Evolutionary conservation across 1,140 invertebrate species (phyloP).

Genomic region (Drosophila biarmipes): DNA sequence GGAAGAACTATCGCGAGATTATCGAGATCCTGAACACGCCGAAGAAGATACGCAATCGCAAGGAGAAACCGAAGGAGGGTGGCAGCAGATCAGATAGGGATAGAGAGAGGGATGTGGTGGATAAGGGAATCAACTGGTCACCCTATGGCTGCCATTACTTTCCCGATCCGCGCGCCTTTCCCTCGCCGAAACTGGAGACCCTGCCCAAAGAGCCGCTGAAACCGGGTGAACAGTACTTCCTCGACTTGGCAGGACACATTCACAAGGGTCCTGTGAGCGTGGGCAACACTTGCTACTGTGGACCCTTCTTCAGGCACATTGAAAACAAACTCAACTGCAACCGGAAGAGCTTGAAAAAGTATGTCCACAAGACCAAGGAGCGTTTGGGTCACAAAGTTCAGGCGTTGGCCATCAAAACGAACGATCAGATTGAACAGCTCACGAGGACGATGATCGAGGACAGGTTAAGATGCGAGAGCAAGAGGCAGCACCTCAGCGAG

Average conservation of each 20-base stretch:
- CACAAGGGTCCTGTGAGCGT: constrained; percentile 96
- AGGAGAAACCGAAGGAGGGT: constrained; percentile 55
- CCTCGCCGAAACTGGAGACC: constrained; percentile 92
- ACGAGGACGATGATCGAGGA: constrained; percentile 88
- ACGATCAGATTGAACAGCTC: constrained; percentile 90
- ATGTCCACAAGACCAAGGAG: constrained; percentile 92
- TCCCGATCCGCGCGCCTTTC: constrained; percentile 92
- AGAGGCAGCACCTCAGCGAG: constrained; percentile 88
- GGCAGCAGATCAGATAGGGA: constrained; percentile 67
- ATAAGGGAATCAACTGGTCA: constrained; percentile 88
- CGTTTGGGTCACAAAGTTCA: constrained; percentile 93
- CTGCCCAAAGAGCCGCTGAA: constrained; percentile 93
- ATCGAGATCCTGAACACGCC: constrained; percentile 90
- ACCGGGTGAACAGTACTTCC: constrained; percentile 96
- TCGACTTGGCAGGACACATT: constrained; percentile 98
- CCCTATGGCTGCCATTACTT: constrained; percentile 96
- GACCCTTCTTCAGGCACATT: constrained; percentile 93
- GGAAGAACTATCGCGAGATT: constrained; percentile 94
- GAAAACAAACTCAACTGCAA: constrained; percentile 94
- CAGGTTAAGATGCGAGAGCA: constrained; percentile 87
- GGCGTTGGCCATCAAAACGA: constrained; percentile 91
- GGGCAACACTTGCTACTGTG: constrained; percentile 91
- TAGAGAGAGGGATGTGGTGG: constrained; percentile 80
- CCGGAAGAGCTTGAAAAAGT: constrained; percentile 93
- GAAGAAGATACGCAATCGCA: constrained; percentile 81